Evolutionary conservation across 2,888 invertebrate species (phyloP).

Genomic region (Parnassius glacialis): DNA sequence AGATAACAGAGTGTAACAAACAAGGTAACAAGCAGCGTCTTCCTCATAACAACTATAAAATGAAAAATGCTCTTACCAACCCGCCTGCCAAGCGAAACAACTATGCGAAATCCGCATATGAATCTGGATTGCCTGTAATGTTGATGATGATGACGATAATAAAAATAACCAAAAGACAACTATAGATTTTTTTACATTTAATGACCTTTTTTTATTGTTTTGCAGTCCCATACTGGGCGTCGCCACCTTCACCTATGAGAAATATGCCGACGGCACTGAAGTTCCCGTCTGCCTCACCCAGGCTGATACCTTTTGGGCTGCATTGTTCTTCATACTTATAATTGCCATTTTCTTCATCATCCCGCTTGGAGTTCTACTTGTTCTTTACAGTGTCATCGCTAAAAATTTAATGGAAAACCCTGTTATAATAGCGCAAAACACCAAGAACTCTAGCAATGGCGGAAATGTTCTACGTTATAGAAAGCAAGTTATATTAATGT

Average conservation of each 20-base stretch:
- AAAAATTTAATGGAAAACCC: conserved; percentile 91
- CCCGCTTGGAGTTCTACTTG: conserved; percentile 89
- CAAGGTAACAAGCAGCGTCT: too few species aligned
- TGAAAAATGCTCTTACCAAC: too few species aligned
- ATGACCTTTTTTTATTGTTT: conserved; percentile 36
- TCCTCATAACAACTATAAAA: too few species aligned
- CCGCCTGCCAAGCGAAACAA: too few species aligned
- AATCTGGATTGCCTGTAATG: too few species aligned
- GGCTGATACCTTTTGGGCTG: conserved; percentile 88
- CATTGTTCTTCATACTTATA: conserved; percentile 89
- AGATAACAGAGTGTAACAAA: too few species aligned
- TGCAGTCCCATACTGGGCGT: conserved; percentile 92
- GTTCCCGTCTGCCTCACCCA: conserved; percentile 91
- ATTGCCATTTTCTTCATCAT: conserved; percentile 92
- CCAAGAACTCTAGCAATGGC: conserved; percentile 66
- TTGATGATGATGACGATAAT: too few species aligned
- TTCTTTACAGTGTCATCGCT: conserved; percentile 92
- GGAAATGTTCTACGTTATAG: conserved; percentile 85
- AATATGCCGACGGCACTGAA: conserved; percentile 85
- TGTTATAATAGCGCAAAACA: conserved; percentile 83
- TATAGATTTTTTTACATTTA: too few species aligned
- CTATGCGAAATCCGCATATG: too few species aligned
- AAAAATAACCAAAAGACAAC: too few species aligned
- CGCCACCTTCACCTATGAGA: conserved; percentile 86
- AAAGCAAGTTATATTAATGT: conserved; percentile 92